phyloP scores from a whole-genome alignment of 2,113 vertebrate species.

The Syngnathus typhle region DNA sequence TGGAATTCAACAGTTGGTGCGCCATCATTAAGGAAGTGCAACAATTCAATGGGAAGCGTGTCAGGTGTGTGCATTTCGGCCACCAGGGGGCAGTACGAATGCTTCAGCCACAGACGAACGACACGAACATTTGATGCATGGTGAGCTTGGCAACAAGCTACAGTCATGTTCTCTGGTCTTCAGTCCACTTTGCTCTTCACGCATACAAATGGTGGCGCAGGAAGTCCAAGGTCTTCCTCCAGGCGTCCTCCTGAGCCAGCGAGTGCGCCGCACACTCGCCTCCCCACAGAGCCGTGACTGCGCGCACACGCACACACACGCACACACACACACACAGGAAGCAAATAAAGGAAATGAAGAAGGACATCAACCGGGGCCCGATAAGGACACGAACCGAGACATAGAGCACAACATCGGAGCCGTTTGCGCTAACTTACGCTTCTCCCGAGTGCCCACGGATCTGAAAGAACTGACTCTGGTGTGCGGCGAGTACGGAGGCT shows the following conservation, averaged over 20 bases:
- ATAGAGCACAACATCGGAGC: neutral
- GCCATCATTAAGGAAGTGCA: too few species aligned
- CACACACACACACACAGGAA: neutral
- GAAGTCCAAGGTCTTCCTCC: conserved; percentile 65
- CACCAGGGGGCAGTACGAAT: too few species aligned
- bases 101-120: too few species aligned
- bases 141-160: too few species aligned
- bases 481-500: conserved; percentile 66
- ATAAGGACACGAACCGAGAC: neutral
- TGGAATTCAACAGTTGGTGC: too few species aligned
- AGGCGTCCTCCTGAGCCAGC: conserved; percentile 66
- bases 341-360: neutral
- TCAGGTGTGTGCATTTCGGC: too few species aligned
- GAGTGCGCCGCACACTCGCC: conserved; percentile 52
- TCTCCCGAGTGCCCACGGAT: neutral
- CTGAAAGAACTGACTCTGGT: conserved; percentile 29
- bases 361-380: neutral
- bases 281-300: conserved; percentile 61
- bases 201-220: conserved; percentile 56
- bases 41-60: too few species aligned
- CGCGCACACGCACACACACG: neutral
- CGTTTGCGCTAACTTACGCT: neutral
- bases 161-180: too few species aligned
- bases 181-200: neutral
- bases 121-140: too few species aligned